A percentile compares a stretch with the other conserved stretches of the same genome.
These are phyloP conservation scores for Idaea straminata DNA, from an alignment of 2,888 invertebrate species.

Conservation along the genomic window DNA sequence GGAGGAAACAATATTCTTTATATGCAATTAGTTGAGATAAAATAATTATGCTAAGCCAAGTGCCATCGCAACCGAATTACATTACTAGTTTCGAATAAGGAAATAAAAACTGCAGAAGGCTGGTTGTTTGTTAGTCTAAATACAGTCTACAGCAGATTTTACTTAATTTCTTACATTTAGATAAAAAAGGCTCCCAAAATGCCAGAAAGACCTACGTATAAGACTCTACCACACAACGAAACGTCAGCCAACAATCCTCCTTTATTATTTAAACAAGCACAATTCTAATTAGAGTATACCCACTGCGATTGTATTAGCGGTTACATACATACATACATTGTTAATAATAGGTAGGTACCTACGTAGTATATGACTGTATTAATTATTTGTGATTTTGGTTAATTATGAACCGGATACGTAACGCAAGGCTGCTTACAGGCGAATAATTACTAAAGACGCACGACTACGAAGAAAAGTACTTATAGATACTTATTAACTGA, in stretches of 20 bases:
- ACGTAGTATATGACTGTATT: conserved; percentile 1
- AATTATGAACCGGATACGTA: background rate
- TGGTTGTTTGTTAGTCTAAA: too few species aligned
- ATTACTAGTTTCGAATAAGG: too few species aligned
- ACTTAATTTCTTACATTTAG: too few species aligned
- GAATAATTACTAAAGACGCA: background rate
- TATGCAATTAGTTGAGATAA: too few species aligned
- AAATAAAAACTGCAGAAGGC: too few species aligned
- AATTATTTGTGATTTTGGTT: background rate
- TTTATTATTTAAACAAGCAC: conserved; percentile 6
- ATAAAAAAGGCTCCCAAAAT: background rate
- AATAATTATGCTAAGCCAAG: too few species aligned
- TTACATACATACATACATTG: conserved; percentile 1
- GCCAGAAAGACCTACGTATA: background rate
- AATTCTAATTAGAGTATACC: conserved; percentile 14
- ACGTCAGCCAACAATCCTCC: background rate
- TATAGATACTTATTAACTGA: too few species aligned
- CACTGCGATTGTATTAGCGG: conserved; percentile 10
- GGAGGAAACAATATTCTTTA: too few species aligned
- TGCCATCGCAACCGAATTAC: too few species aligned
- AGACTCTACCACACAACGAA: background rate
- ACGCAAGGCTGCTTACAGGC: background rate
- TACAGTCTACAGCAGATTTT: too few species aligned
- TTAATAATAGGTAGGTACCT: conserved; percentile 3
- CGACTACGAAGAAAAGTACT: too few species aligned